A percentile compares a stretch with the other conserved stretches of the same genome.
phyloP scores from a whole-genome alignment of 2,797 vertebrate genomes.

The Streptopelia turtur region DNA sequence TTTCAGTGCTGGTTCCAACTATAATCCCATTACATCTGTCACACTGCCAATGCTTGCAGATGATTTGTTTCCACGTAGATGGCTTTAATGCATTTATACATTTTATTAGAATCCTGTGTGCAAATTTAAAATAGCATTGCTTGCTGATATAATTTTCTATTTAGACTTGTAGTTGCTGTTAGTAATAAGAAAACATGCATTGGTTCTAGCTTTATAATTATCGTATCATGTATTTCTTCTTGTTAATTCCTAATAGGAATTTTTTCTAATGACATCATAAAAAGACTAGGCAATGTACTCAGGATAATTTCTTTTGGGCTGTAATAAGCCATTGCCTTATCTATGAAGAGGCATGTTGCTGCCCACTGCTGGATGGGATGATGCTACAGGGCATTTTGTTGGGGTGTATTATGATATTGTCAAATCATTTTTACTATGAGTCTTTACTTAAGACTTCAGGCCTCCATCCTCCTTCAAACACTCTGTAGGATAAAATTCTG shows the following conservation, averaged over 20 bases:
- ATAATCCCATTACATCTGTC: background rate
- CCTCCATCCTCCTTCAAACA: background rate
- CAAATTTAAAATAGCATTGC: background rate
- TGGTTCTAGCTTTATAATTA: background rate
- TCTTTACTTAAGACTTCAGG: background rate
- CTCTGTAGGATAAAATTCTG: background rate
- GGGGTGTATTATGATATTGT: background rate
- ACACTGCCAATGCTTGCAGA: background rate
- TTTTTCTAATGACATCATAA: background rate
- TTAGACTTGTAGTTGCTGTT: background rate
- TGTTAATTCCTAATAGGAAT: background rate
- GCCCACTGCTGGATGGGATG: background rate
- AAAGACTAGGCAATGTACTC: background rate
- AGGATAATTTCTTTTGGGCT: background rate
- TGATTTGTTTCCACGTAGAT: background rate
- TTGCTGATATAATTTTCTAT: background rate
- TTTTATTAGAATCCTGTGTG: background rate
- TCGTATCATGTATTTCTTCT: background rate
- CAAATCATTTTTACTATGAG: background rate
- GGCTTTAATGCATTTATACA: background rate
- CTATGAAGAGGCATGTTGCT: background rate
- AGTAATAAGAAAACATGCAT: background rate
- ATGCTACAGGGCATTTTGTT: background rate
- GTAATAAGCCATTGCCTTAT: background rate
- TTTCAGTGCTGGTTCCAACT: background rate